Percentiles rank a stretch among this genome's conserved stretches.
Evolutionary conservation across 2,113 vertebrate species (phyloP).

Genomic region (Anser brachyrhynchus): DNA sequence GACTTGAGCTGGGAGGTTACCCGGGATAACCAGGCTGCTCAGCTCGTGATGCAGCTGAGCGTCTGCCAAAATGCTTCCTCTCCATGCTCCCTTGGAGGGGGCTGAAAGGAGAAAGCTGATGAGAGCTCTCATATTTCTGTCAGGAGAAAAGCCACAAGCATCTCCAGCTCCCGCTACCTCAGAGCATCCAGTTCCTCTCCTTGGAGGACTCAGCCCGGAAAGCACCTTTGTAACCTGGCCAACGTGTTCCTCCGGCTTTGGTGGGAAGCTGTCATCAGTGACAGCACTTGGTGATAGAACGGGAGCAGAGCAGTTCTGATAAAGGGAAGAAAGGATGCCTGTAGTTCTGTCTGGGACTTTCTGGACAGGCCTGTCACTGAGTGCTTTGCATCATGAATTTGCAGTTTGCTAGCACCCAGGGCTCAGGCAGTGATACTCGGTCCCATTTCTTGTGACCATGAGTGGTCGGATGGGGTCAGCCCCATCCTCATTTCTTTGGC

Average conservation of each 20-base stretch:
- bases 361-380: not conserved
- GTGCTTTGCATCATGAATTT: not conserved
- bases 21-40: accelerated
- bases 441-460: not conserved
- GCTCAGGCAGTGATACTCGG: not conserved
- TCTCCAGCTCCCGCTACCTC: not conserved
- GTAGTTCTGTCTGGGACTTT: not conserved
- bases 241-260: not conserved
- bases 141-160: not conserved
- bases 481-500: not conserved
- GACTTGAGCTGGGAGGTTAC: not conserved
- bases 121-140: not conserved
- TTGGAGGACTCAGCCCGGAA: not conserved
- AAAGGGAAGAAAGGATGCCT: not conserved
- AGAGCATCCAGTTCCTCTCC: not conserved
- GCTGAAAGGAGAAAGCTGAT: not conserved
- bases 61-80: not conserved
- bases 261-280: not conserved
- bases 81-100: not conserved
- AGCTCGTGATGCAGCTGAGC: not conserved
- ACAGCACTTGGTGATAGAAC: not conserved
- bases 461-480: not conserved
- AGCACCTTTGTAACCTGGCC: not conserved
- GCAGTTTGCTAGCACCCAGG: not conserved
- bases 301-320: not conserved